These are phyloP conservation scores for Zosterops pallidus DNA, from an alignment of 2,113 vertebrate genomes.

Conservation along the genomic window DNA sequence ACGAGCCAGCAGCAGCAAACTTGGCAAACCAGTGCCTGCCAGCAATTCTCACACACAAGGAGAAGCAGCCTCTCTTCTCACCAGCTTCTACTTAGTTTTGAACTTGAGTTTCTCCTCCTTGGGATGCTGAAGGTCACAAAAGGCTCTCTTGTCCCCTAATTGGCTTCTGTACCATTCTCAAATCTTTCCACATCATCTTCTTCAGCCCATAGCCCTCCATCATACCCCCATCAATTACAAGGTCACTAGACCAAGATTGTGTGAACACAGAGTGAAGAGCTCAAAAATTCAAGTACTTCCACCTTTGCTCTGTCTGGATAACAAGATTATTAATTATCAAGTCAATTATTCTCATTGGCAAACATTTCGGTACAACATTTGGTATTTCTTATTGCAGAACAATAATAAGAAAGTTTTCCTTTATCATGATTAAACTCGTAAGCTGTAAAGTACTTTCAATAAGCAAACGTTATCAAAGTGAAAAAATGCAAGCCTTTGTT, in stretches of 20 bases:
- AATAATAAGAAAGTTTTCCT: neutral
- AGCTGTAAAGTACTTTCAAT: neutral
- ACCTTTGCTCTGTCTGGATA: neutral
- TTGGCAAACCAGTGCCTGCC: neutral
- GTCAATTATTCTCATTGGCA: neutral
- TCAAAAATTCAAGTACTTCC: neutral
- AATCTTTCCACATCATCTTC: neutral
- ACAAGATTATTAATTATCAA: neutral
- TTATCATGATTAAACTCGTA: neutral
- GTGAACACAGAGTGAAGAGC: neutral
- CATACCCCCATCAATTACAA: accelerated
- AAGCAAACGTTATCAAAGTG: neutral
- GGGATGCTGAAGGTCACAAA: neutral
- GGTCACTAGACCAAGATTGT: neutral
- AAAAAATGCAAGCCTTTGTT: neutral
- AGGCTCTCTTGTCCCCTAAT: neutral
- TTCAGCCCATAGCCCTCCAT: neutral
- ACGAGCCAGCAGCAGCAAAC: neutral
- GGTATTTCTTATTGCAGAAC: neutral
- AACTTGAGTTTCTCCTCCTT: neutral
- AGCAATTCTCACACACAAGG: neutral
- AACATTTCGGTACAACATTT: neutral
- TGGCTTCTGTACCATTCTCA: neutral
- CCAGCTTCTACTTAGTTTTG: neutral
- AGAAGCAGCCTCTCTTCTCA: neutral